Base-by-base conservation (phyloP, 2,888 invertebrate genomes). In the Sinopyrophorus schimmeli region DNA sequence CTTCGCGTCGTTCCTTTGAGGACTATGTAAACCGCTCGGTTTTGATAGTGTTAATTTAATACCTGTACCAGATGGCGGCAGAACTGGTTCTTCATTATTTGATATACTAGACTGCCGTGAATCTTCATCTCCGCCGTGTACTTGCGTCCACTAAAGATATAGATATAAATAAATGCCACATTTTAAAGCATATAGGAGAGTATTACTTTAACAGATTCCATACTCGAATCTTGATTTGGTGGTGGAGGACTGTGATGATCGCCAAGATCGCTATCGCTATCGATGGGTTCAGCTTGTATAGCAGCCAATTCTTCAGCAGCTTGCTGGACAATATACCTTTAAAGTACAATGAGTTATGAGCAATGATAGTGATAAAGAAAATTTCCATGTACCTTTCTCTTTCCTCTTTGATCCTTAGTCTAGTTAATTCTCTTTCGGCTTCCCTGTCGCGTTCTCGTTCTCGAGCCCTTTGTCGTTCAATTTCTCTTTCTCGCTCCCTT, bases 361-460 rank as follows among this genome's bases (percentile, higher is more conserved):
- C n/a, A n/a, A n/a, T n/a, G n/a, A n/a, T n/a, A n/a, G 10, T 35
- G 12, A 15, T 7, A 26, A 23, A 24, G 7, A 20, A 20, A 5
- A 20, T 20, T 6, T 20, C 7, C 15, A 54, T 55, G 48, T 61
- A 71, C 68, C 71, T 69, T 59, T 73, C 71, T 39, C 72, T 55
- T 62, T 74, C 73, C 60, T 73, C 72, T 30, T 69, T 60, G 46
- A 67, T 61, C 48, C 70, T 59, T 51, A 71, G 72, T 43, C 76
- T 63, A 55, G 70, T 70, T 51, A 69, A 62, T 60, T 78, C 75
- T 44, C 81, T 70, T 74, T 92, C 90, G 1, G 93, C 92, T 76
- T 99, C 98, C 48, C 88, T 82, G 69, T 89, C 86, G 52, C 91
- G 80, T 69, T 95, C 94, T 63, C 89, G 85, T 66, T 91, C 87